A percentile compares a stretch with the other conserved stretches of the same genome.
Evolutionary conservation across 2,888 invertebrate species (phyloP).

Genomic region (Balanococcus diminutus): DNA sequence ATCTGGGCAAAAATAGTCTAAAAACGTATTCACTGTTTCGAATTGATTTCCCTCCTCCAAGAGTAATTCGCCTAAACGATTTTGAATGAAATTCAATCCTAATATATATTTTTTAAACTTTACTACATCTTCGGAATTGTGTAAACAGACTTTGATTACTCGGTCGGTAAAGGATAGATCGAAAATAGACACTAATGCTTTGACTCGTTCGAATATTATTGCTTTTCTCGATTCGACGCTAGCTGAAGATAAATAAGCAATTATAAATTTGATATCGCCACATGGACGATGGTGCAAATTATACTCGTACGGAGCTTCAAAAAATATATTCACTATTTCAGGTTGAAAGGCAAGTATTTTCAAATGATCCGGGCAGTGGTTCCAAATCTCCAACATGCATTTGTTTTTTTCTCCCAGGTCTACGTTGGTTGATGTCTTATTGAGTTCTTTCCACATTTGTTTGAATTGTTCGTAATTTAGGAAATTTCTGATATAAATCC

Average conservation of each 20-base stretch:
- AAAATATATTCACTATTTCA: neutral
- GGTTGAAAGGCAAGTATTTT: neutral
- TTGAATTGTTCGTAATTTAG: neutral
- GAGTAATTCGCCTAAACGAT: too few species aligned
- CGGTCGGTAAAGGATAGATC: neutral
- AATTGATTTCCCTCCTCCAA: too few species aligned
- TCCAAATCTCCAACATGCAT: neutral
- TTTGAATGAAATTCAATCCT: too few species aligned
- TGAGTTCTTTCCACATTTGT: neutral
- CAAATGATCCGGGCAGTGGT: neutral
- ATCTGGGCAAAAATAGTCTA: too few species aligned
- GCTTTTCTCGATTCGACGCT: neutral
- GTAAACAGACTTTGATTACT: neutral
- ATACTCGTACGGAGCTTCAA: too few species aligned
- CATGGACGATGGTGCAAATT: neutral
- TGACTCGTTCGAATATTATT: neutral
- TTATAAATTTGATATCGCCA: neutral
- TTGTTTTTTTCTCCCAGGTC: too few species aligned
- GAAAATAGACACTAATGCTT: neutral
- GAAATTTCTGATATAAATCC: neutral
- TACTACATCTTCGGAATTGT: neutral
- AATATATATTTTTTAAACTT: neutral
- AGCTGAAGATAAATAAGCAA: neutral
- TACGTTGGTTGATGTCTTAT: too few species aligned
- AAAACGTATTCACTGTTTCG: too few species aligned